Evolutionary conservation across 1,140 invertebrate species (phyloP), one percentile per base, ranked within the genome.

Genomic region (Riptortus pedestris): DNA sequence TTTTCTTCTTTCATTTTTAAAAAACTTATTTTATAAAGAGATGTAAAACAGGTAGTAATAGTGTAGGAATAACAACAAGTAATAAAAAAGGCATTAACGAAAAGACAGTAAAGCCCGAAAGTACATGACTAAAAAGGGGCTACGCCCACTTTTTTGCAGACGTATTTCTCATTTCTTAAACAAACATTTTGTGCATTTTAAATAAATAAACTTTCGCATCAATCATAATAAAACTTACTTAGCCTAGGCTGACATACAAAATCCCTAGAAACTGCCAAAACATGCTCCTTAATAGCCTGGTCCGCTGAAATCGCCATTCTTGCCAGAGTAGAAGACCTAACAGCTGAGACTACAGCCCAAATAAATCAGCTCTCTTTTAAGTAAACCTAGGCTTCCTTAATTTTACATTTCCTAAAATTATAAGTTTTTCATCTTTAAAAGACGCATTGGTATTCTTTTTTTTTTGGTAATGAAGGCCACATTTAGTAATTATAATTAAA

Each of bases 191-290:
- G 7, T 18, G n/a, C 7, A 51, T 9, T 9, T 20, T 51, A 51
- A 5, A 7, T n/a, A 24, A 9, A 9, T 9, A 9, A 51, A 9
- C 7, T 51, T 20, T 9, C 18, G 18, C 5, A 51, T 9, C 5
- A 51, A 51, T 9, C 7, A n/a, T 7, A 51, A 51, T 20, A 51
- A 5, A 18, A 51, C 91, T 91, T 84, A 98, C 95, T 94, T 67
- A 98, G 80, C 74, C 95, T 85, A 55, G 96, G 96, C 74, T 98
- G 95, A 55, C 94, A 93, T 71, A 96, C 90, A 76, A 98, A 99
- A 80, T 99, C 91, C 72, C 96, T 79, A 63, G 90, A 90, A 57
- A 96, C 89, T 63, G 94, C 95, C 72, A 96, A 79, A 75, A 88
- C 83, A 79, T 96, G 91, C 73, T 93, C 88, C 73, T 80, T 80